phyloP scores from a whole-genome alignment of 2,797 vertebrate genomes.

The Platalea minor region DNA sequence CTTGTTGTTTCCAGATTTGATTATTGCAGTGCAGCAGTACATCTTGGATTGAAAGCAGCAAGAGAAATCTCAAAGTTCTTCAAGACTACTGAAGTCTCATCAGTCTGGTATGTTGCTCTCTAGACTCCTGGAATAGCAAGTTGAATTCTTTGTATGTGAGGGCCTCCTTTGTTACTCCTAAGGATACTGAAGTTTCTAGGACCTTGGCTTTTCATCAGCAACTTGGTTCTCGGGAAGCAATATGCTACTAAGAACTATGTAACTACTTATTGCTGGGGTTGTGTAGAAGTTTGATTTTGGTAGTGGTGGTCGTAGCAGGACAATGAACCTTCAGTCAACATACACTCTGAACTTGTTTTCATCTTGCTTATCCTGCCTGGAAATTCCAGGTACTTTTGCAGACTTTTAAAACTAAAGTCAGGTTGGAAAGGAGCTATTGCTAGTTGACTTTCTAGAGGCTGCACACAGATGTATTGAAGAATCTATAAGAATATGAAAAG shows the following conservation, averaged over 20 bases:
- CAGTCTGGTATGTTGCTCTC: constrained; percentile 43
- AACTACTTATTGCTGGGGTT: background rate
- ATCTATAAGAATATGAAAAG: background rate
- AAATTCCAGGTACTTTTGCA: background rate
- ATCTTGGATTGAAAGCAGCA: constrained; percentile 21
- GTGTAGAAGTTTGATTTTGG: background rate
- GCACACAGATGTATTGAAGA: background rate
- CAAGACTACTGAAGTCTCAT: constrained; percentile 26
- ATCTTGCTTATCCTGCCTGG: background rate
- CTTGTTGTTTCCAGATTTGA: constrained; percentile 42
- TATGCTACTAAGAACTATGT: background rate
- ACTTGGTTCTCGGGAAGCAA: background rate
- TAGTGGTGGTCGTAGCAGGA: background rate
- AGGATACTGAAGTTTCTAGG: background rate
- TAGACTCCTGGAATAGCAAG: constrained; percentile 1
- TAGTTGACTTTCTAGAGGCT: background rate
- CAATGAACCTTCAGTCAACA: constrained; percentile 21
- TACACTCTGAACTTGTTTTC: constrained; percentile 42
- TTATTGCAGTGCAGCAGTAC: background rate
- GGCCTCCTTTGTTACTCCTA: background rate
- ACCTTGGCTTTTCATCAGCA: background rate
- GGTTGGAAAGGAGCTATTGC: background rate
- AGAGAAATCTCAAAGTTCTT: background rate
- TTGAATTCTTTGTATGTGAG: background rate
- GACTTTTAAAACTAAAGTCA: background rate